Conservation (phyloP, 1,140 invertebrate genomes). For the Stratiolaelaps scimitus region DNA sequence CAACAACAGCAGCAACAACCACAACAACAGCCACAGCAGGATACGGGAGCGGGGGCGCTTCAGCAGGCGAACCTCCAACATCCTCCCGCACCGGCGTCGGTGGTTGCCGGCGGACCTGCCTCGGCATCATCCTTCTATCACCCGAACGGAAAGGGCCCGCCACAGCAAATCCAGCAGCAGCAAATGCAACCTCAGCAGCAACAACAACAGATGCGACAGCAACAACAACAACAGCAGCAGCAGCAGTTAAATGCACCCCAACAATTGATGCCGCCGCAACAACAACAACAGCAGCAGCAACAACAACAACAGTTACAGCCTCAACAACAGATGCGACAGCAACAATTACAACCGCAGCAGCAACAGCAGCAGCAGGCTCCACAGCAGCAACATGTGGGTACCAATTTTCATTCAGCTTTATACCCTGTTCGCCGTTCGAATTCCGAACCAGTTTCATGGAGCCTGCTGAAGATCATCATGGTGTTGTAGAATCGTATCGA, state of each 20-base stretch:
- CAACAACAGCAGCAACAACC: slow-evolving; percentile 1
- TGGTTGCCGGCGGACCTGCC: too few relatives aligned
- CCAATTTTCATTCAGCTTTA: background rate
- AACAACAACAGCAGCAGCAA: slow-evolving; percentile 8
- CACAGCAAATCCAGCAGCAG: slow-evolving; percentile 9
- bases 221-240: too few relatives aligned
- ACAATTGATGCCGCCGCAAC: background rate
- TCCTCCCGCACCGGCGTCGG: too few relatives aligned
- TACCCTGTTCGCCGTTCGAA: too few relatives aligned
- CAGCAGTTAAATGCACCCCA: too few relatives aligned
- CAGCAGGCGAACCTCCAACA: too few relatives aligned
- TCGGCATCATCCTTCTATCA: too few relatives aligned
- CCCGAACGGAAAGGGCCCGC: background rate
- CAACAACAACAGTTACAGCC: background rate
- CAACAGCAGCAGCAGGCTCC: background rate
- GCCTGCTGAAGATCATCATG: too few relatives aligned
- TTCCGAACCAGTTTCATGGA: too few relatives aligned
- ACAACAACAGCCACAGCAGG: background rate
- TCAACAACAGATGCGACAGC: background rate
- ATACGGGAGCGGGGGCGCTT: too few relatives aligned
- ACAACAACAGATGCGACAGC: background rate
- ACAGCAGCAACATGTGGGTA: slow-evolving; percentile 16
- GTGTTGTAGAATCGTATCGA: too few relatives aligned
- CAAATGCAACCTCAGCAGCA: slow-evolving; percentile 14
- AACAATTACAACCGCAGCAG: slow-evolving; percentile 13